Evolutionary conservation across 2,797 vertebrate species (phyloP).

Genomic region (Meriones psammophilus): DNA sequence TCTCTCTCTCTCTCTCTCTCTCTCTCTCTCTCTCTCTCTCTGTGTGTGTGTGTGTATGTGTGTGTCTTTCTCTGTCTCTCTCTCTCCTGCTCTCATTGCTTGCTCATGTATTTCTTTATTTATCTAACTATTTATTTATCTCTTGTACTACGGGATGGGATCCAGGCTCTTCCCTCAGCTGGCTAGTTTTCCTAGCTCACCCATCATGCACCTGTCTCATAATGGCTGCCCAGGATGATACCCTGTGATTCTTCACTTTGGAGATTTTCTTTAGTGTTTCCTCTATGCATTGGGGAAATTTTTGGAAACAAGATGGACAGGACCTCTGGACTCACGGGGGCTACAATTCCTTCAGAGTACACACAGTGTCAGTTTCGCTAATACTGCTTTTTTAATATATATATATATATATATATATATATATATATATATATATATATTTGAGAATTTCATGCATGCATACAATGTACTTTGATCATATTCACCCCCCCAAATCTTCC

Average conservation of each 20-base stretch:
- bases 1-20: neutral
- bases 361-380: neutral
- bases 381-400: neutral
- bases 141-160: rapidly evolving
- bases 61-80: neutral
- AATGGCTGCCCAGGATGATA: neutral
- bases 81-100: neutral
- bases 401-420: no score
- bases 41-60: neutral
- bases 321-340: neutral
- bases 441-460: neutral
- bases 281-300: neutral
- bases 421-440: no score
- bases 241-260: neutral
- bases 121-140: neutral
- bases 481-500: neutral
- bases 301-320: neutral
- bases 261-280: neutral
- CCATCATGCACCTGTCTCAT: neutral
- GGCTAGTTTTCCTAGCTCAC: neutral
- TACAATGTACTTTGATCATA: neutral
- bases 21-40: neutral
- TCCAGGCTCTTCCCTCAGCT: neutral
- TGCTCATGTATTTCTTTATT: neutral
- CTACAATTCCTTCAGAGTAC: neutral